Evolutionary conservation across 2,113 vertebrate genomes (phyloP), one percentile per base, ranked within the genome.

Genomic region (Indicator maculatus): DNA sequence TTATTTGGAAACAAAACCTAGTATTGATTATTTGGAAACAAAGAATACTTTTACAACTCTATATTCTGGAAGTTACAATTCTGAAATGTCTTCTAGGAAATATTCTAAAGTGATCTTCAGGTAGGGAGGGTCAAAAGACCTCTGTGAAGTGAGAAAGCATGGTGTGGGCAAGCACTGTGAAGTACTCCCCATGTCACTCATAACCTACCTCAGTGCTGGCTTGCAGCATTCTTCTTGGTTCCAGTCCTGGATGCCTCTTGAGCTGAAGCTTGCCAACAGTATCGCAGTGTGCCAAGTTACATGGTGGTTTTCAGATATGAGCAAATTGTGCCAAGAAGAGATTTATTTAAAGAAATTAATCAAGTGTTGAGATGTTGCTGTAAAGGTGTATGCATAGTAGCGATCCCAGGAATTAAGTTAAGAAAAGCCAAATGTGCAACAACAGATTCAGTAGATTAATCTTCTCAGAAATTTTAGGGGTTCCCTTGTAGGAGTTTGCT

Each of bases 301-400:
- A 2, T 71, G 27, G 56, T 63, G 47, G 45, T 83, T 91, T 94
- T 91, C 79, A 80, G 58, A 53, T 30, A 74, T 2, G 31, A 45
- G 16, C 15, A 58, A 66, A 71, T 66, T 59, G 23, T 52, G 79
- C 72, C 89, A 72, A 39, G 76, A 7, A 78, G 11, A 58, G 23
- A 80, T 89, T 93, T 93, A 66, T 83, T 88, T 80, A 44, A 74
- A 94, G 14, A 86, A 70, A 77, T 60, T 0, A 77, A 89, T 91
- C 70, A 84, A 45, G 38, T 83, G 52, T 78, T 71, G 61, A 81
- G 79, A 66, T 55, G 52, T 65, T 83, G 36, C 31, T 76, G 38
- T 12, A 77, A 91, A 86, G 66, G 74, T 58, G 17, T 53, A 66
- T 36, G 16, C 45, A 11, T 36, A 73, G 36, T 58, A 70, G 59